phyloP scores from a whole-genome alignment of 2,888 invertebrate species.

The Amphipoea lucens region DNA sequence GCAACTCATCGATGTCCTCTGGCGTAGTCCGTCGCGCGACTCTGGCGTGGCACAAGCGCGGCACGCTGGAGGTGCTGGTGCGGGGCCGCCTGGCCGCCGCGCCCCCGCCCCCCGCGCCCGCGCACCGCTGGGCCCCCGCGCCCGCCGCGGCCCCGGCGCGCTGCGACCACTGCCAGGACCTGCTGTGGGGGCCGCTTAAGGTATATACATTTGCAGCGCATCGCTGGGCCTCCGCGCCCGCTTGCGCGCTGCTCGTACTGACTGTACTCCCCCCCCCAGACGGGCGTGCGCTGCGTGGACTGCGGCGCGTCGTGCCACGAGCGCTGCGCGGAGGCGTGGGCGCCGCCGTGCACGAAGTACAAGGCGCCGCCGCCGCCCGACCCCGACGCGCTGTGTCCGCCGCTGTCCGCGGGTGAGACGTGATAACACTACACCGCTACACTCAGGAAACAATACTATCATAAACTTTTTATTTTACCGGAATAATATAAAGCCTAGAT shows the following conservation, averaged over 20 bases:
- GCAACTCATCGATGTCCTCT: conserved; percentile 96
- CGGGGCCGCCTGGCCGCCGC: conserved; percentile 95
- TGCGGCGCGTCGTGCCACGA: conserved; percentile 99
- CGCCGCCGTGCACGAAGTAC: conserved; percentile 94
- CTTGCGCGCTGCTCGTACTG: too few species aligned
- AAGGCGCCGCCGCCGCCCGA: conserved; percentile 86
- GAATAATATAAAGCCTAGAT: too few species aligned
- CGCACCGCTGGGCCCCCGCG: conserved; percentile 68
- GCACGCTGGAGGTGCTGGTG: conserved; percentile 97
- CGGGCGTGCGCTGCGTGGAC: conserved; percentile 94
- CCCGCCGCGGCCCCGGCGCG: conserved; percentile 97
- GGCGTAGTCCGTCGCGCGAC: conserved; percentile 96
- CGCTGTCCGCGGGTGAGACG: conserved; percentile 67
- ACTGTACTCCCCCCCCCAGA: conserved; percentile 93
- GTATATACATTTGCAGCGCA: conserved; percentile 91
- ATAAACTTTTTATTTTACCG: too few species aligned
- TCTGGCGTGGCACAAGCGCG: conserved; percentile 95
- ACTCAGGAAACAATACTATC: too few species aligned
- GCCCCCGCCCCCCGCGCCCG: conserved; percentile 91
- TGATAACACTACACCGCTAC: neutral
- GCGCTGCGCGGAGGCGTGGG: conserved; percentile 96
- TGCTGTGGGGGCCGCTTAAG: conserved; percentile 93
- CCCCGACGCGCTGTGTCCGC: conserved; percentile 68
- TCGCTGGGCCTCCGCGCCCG: conserved; percentile 88
- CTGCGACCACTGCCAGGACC: conserved; percentile 95